These are phyloP conservation scores for Ochropleura plecta DNA, from an alignment of 2,888 invertebrate species.

Conservation along the genomic window DNA sequence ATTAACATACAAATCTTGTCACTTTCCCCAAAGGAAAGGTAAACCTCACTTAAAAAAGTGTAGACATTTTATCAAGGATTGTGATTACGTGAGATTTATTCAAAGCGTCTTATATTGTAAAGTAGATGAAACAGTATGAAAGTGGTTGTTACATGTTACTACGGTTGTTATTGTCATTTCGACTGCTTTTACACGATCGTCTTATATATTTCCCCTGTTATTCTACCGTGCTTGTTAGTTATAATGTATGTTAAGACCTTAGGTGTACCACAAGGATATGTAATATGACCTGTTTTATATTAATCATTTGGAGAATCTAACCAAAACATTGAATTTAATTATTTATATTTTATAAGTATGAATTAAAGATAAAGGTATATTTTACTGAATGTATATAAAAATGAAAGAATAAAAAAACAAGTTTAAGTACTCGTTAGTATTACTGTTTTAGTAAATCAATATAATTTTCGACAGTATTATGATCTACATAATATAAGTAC, in stretches of 20 bases:
- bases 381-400: conserved; percentile 1
- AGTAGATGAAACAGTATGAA: conserved; percentile 67
- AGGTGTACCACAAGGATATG: conserved; percentile 66
- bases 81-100: conserved; percentile 37
- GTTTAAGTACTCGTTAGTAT: conserved; percentile 26
- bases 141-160: conserved; percentile 80
- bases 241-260: conserved; percentile 59
- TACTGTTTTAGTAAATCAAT: conserved; percentile 30
- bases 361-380: conserved; percentile 9
- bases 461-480: conserved; percentile 63
- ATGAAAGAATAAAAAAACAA: conserved; percentile 8
- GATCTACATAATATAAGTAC: conserved; percentile 39
- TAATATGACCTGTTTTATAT: conserved; percentile 61
- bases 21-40: conserved; percentile 3
- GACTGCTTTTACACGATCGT: conserved; percentile 79
- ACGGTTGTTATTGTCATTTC: conserved; percentile 80
- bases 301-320: conserved; percentile 22
- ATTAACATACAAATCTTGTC: conserved; percentile 29
- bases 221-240: conserved; percentile 75
- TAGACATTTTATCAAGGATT: conserved; percentile 24
- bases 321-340: conserved; percentile 9
- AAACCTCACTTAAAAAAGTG: conserved; percentile 16
- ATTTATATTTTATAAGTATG: conserved; percentile 19
- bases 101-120: conserved; percentile 56
- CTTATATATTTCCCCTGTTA: conserved; percentile 75